A percentile compares a stretch with the other conserved stretches of the same genome.
phyloP scores from a whole-genome alignment of 2,888 invertebrate species.

The Sinelater perroti region DNA sequence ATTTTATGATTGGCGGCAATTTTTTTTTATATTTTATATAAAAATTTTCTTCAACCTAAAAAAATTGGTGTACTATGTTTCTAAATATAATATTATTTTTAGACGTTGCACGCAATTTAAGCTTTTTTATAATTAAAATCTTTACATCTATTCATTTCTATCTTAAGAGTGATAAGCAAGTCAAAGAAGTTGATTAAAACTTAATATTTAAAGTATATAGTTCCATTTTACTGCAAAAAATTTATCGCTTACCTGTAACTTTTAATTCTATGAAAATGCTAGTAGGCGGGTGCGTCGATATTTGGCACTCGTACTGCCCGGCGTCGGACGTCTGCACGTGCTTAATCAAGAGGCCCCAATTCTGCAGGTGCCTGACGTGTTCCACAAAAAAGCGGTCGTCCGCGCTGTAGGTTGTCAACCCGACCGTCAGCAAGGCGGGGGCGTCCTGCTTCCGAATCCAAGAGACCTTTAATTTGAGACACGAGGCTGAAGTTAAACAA shows the following conservation, averaged over 20 bases:
- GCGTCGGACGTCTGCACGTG: constrained; percentile 75
- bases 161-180: too few relatives aligned
- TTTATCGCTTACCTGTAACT: constrained; percentile 78
- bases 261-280: constrained; percentile 78
- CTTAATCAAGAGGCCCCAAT: constrained; percentile 72
- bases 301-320: constrained; percentile 81
- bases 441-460: constrained; percentile 74
- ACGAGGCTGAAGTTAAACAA: neutral
- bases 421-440: constrained; percentile 71
- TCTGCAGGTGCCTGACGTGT: constrained; percentile 69
- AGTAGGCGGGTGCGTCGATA: constrained; percentile 80
- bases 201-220: too few relatives aligned
- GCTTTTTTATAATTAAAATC: too few relatives aligned
- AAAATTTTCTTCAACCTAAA: too few relatives aligned
- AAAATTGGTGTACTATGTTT: too few relatives aligned
- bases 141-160: too few relatives aligned
- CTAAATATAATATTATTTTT: too few relatives aligned
- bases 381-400: constrained; percentile 73
- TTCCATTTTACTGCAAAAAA: too few relatives aligned
- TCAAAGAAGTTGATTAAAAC: too few relatives aligned
- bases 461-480: constrained; percentile 64
- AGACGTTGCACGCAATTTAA: too few relatives aligned
- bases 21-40: too few relatives aligned
- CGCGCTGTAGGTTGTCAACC: constrained; percentile 71
- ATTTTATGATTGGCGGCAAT: too few relatives aligned